Base-by-base conservation (phyloP, 2,888 invertebrate species). In the Lasioglossum morio region DNA sequence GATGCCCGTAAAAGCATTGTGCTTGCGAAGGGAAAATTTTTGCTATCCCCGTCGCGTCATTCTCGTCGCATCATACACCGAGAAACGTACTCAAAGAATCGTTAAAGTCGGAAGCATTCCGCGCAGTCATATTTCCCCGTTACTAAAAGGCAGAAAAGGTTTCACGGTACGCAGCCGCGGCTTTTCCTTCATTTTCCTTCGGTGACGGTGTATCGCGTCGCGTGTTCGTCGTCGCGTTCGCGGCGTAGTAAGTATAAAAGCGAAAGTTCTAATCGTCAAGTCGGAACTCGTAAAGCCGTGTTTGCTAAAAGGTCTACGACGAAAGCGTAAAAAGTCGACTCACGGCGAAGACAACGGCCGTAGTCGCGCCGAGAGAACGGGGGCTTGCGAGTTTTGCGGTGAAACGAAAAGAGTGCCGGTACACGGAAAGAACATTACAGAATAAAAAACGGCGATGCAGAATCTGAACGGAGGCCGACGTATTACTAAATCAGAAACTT, bases 401-500 rank as follows among this genome's bases (percentile, higher is more conserved):
- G 63, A 77, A 84, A 79, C 40, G 72, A 73, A 40, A 77, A 73
- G 77, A 48, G 60, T 23, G 66, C 72, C 34, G 72, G 23, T 73
- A 81, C 77, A 79, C 43, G 81, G 57, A 81, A 81, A 84, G 76
- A 14, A 77, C 77, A 85, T 81, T 82, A 79, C 72, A 30, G 72
- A 30, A 78, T 74, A 46, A 46, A 77, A 69, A 75, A 30, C 14
- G 27, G 23, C 4, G 63, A 74, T 34, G 83, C 30, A 63, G 66
- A 82, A 70, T 85, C 79, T 72, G 77, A 60, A 69, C 43, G 43
- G 37, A 27, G 43, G 23, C 27, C 40, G 69, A 81, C 60, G 72
- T 69, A 84, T 86, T 81, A 81, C 81, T 84, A 76, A 81, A 79
- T 84, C 75, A 57, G 48, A 19, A 57, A 40, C 76, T 73, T 69